A percentile compares a stretch with the other conserved stretches of the same genome.
phyloP scores from a whole-genome alignment of 2,797 vertebrate species.

The Toxotes lorentzi region DNA sequence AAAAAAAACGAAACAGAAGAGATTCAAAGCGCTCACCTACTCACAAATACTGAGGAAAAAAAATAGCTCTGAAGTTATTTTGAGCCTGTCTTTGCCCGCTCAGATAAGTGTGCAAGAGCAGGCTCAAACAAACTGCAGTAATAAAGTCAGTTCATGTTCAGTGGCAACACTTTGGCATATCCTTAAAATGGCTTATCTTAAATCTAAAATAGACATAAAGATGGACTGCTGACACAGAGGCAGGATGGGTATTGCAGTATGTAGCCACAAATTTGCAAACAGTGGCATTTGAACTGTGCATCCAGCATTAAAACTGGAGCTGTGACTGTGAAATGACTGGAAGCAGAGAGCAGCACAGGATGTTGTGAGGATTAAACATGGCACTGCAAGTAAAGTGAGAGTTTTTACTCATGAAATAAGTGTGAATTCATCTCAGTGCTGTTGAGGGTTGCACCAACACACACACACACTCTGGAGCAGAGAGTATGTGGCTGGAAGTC shows the following conservation, averaged over 20 bases:
- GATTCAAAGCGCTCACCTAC: conserved; percentile 34
- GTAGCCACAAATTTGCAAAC: background rate
- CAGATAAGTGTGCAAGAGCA: conserved; percentile 2
- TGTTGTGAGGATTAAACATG: background rate
- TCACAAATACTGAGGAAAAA: conserved; percentile 4
- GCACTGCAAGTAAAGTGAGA: conserved; percentile 5
- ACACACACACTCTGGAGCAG: background rate
- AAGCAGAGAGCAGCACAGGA: conserved; percentile 15
- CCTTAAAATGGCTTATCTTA: background rate
- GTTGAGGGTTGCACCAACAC: background rate
- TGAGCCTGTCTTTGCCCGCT: background rate
- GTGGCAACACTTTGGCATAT: background rate
- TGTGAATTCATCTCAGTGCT: conserved; percentile 34
- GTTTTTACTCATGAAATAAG: conserved; percentile 14
- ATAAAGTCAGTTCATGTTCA: conserved; percentile 27
- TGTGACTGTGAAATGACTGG: background rate
- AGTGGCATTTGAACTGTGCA: background rate
- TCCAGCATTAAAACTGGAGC: background rate
- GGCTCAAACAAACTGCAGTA: conserved; percentile 3
- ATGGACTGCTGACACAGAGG: conserved; percentile 10
- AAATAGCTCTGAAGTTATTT: conserved; percentile 52
- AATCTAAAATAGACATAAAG: background rate
- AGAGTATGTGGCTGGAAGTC: background rate
- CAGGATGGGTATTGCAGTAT: background rate
- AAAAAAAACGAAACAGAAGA: conserved; percentile 25